A percentile compares a stretch with the other conserved stretches of the same genome.
Conservation (phyloP, 2,113 vertebrate genomes). For the Crotalus helleri region DNA sequence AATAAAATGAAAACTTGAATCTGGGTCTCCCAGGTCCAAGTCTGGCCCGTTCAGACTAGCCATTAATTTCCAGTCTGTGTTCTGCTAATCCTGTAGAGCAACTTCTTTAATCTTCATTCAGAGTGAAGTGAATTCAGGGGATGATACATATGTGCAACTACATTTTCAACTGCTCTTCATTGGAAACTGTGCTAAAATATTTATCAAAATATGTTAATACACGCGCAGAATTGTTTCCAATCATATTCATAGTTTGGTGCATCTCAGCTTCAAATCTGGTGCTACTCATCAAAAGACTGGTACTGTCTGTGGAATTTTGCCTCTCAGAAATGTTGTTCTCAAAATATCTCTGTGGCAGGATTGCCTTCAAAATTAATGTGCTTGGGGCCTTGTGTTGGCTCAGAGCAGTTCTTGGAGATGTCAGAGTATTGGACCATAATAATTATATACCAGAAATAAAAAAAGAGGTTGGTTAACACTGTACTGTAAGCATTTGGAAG, state of each 20-base stretch:
- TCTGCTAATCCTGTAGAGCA: background rate
- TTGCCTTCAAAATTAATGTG: background rate
- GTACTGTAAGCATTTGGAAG: background rate
- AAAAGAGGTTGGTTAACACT: background rate
- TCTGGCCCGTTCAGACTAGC: background rate
- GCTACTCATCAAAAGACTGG: background rate
- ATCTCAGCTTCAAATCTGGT: background rate
- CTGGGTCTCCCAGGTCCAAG: background rate
- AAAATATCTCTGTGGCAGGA: conserved; percentile 3
- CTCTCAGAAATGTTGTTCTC: background rate
- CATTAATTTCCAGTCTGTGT: background rate
- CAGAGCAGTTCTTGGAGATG: background rate
- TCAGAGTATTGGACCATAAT: background rate
- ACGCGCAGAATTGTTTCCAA: background rate
- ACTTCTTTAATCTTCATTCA: background rate
- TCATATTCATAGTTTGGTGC: background rate
- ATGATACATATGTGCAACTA: background rate
- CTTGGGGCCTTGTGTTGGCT: background rate
- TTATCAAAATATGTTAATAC: background rate
- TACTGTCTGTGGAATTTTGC: background rate
- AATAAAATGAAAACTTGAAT: background rate
- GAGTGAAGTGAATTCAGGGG: background rate
- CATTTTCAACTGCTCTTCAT: background rate
- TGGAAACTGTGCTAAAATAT: background rate
- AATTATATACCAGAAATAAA: background rate